Evolutionary conservation across 2,113 vertebrate species (phyloP).

Genomic region (Stegastes partitus): DNA sequence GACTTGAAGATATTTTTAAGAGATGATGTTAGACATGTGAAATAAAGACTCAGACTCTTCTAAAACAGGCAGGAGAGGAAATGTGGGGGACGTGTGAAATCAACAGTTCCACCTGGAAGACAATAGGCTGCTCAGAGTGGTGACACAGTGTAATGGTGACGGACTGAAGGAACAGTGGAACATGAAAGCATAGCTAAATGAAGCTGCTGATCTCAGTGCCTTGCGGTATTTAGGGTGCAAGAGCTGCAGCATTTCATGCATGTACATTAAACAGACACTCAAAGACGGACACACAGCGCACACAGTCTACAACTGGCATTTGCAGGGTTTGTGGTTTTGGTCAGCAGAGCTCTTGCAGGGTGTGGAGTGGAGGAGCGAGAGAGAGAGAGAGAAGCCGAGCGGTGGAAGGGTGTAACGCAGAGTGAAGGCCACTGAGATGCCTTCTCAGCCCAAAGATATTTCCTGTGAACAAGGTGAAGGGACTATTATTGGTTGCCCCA

Average conservation of each 20-base stretch:
- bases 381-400: slow-evolving; percentile 12
- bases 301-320: slow-evolving; percentile 21
- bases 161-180: slow-evolving; percentile 11
- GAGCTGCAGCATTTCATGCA: slow-evolving; percentile 37
- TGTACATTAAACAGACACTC: slow-evolving; percentile 23
- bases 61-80: slow-evolving; percentile 36
- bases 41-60: slow-evolving; percentile 58
- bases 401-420: slow-evolving; percentile 60
- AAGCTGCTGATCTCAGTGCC: slow-evolving; percentile 17
- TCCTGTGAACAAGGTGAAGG: slow-evolving; percentile 70
- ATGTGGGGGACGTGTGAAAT: slow-evolving; percentile 32
- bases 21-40: slow-evolving; percentile 82
- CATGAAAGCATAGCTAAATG: not conserved
- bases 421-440: slow-evolving; percentile 67
- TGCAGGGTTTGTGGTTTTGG: slow-evolving; percentile 58
- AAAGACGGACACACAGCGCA: slow-evolving; percentile 17
- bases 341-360: slow-evolving; percentile 50
- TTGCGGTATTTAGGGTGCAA: slow-evolving; percentile 23
- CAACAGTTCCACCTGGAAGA: slow-evolving; percentile 18
- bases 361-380: slow-evolving; percentile 32
- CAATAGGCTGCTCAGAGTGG: not conserved
- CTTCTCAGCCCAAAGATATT: slow-evolving; percentile 69
- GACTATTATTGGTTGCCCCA: slow-evolving; percentile 50
- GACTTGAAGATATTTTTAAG: slow-evolving; percentile 80
- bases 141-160: slow-evolving; percentile 6